Conservation (phyloP, 2,888 invertebrate genomes). For the Troides aeacus region DNA sequence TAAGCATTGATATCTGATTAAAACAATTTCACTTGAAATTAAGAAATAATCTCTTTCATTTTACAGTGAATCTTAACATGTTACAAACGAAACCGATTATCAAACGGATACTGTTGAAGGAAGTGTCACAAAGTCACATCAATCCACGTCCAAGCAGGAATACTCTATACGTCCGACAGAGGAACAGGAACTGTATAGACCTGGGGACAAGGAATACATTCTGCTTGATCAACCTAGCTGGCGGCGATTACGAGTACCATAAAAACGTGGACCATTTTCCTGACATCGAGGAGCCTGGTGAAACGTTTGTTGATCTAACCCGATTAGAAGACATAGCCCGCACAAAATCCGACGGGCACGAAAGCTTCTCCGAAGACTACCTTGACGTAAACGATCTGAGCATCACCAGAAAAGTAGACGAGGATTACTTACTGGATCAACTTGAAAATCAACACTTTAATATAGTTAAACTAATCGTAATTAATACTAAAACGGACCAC, state of each 20-base stretch:
- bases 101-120: not conserved
- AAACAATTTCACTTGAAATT: no score
- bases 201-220: not conserved
- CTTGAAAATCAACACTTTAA: constrained; percentile 5
- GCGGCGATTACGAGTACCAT: not conserved
- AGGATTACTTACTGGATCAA: not conserved
- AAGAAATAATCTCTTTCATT: not conserved
- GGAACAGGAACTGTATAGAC: not conserved
- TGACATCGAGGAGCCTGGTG: not conserved
- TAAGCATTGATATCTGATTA: no score
- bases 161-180: not conserved
- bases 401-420: constrained; percentile 4
- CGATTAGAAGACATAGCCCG: not conserved
- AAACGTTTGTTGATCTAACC: constrained; percentile 1
- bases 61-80: constrained; percentile 4
- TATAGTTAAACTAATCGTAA: constrained; percentile 1
- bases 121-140: not conserved
- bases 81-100: constrained; percentile 2
- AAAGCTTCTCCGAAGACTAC: constrained; percentile 34
- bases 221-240: not conserved
- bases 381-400: constrained; percentile 35
- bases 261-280: not conserved
- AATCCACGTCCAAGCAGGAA: constrained; percentile 1
- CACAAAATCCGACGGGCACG: not conserved
- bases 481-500: not conserved